Percentiles rank a stretch among this genome's conserved stretches.
These are phyloP conservation scores for Cyrtodaria siliqua DNA, from an alignment of 2,888 invertebrate genomes.

Conservation along the genomic window DNA sequence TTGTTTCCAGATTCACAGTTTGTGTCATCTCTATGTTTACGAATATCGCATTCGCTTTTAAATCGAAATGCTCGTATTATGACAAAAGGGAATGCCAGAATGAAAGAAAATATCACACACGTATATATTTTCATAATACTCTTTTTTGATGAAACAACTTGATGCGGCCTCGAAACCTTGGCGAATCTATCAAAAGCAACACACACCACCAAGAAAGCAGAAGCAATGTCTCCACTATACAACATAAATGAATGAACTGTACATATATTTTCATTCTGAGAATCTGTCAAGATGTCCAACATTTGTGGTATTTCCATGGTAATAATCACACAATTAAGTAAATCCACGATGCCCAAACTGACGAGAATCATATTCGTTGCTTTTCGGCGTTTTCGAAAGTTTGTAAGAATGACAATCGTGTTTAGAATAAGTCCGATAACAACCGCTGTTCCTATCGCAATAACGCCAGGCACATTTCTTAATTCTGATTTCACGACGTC, in stretches of 20 bases:
- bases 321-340: constrained; percentile 30
- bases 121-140: neutral
- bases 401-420: constrained; percentile 22
- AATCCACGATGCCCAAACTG: constrained; percentile 31
- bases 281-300: neutral
- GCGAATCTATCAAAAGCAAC: constrained; percentile 25
- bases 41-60: too few species aligned
- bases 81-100: neutral
- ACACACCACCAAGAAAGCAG: constrained; percentile 21
- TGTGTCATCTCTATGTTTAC: neutral
- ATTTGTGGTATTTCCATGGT: constrained; percentile 6
- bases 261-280: neutral
- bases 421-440: constrained; percentile 15
- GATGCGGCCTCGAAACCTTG: neutral
- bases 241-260: neutral
- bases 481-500: too few species aligned
- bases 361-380: constrained; percentile 44
- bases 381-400: constrained; percentile 21
- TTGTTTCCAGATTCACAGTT: neutral
- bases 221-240: constrained; percentile 4
- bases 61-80: too few species aligned
- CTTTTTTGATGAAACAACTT: too few species aligned
- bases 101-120: neutral
- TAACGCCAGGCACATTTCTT: too few species aligned
- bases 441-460: neutral